A percentile compares a stretch with the other conserved stretches of the same genome.
These are phyloP conservation scores for Globodera rostochiensis DNA, from an alignment of 1,140 invertebrate genomes.

Conservation along the genomic window DNA sequence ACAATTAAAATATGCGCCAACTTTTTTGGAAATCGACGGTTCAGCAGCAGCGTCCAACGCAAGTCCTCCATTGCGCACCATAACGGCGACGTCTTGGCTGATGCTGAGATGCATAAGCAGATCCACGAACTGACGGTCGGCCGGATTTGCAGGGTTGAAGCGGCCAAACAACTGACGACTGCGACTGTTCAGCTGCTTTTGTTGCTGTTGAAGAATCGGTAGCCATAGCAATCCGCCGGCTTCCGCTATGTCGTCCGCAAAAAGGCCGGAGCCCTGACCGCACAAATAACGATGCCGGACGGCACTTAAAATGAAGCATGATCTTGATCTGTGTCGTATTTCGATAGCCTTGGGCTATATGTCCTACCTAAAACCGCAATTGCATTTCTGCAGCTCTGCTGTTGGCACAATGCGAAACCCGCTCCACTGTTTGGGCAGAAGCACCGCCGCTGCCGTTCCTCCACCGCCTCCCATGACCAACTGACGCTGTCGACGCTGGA, in stretches of 20 bases:
- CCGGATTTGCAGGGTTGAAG: conserved; percentile 33
- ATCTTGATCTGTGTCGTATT: background rate
- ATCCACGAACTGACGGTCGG: conserved; percentile 40
- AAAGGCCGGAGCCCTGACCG: conserved; percentile 39
- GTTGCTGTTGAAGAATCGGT: background rate
- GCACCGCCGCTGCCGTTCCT: background rate
- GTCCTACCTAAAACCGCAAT: conserved; percentile 37
- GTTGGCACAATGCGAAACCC: conserved; percentile 25
- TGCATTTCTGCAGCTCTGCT: conserved; percentile 31
- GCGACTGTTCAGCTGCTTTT: background rate
- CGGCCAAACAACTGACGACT: conserved; percentile 11
- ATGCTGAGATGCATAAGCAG: conserved; percentile 36
- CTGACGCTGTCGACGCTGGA: conserved; percentile 37
- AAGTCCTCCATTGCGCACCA: conserved; percentile 11
- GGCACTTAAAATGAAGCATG: conserved; percentile 29
- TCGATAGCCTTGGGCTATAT: background rate
- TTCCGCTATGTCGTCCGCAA: conserved; percentile 49
- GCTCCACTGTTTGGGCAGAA: conserved; percentile 38
- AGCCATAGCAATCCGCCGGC: conserved; percentile 33
- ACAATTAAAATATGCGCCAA: background rate
- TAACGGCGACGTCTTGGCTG: conserved; percentile 27
- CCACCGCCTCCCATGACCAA: conserved; percentile 18
- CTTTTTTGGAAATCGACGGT: background rate
- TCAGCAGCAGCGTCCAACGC: background rate
- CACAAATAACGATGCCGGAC: conserved; percentile 57